Base-by-base conservation (phyloP, 2,797 vertebrate species). In the Atherinosoma microstoma region DNA sequence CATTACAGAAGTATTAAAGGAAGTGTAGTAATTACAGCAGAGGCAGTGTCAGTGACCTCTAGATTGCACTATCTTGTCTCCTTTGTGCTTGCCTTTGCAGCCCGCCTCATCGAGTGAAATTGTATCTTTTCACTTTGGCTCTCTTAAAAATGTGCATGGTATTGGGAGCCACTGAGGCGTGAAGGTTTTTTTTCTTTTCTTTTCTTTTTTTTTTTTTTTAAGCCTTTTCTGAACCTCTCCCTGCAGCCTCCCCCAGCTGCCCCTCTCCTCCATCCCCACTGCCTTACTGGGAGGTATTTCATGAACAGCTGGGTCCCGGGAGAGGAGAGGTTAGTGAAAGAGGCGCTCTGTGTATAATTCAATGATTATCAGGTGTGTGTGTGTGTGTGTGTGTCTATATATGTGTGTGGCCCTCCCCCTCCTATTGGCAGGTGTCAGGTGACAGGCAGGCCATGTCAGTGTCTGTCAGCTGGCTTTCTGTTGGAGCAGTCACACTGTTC, bases 21-120 rank as follows among this genome's bases (percentile, higher is more conserved):
- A 97, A 97, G 96, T 96, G 94, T 95, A 96, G 91, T 98, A 97
- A 98, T 99, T 98, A 97, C 95, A 96, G 94, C 93, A 93, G 92
- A 92, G 95, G 94, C 94, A 56, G 91, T 96, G 96, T 96, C 96
- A 91, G 88, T 92, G 96, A 97, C 97, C 97, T 96, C 93, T 94
- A 95, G 94, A 96, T 97, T 96, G 96, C 95, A 96, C 95, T 96
- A 96, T 97, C 96, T 96, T 96, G 96, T 97, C 96, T 96, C 96
- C 94, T 97, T 97, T 98, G 97, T 98, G 94, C 95, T 89, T 89
- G 88, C 86, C 80, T 94, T 91, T 89, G 91, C 93, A 86, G 84
- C 84, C 84, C 73, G 76, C 89, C 90, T 94, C 94, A 92, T 92
- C 92, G 93, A 95, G 95, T 95, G 90, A 95, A 96, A 98, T 97